Evolutionary conservation across 92 coral and sea anemone species (phyloP), one percentile per base, ranked within the genome.

Genomic region (Palythoa grandis): DNA sequence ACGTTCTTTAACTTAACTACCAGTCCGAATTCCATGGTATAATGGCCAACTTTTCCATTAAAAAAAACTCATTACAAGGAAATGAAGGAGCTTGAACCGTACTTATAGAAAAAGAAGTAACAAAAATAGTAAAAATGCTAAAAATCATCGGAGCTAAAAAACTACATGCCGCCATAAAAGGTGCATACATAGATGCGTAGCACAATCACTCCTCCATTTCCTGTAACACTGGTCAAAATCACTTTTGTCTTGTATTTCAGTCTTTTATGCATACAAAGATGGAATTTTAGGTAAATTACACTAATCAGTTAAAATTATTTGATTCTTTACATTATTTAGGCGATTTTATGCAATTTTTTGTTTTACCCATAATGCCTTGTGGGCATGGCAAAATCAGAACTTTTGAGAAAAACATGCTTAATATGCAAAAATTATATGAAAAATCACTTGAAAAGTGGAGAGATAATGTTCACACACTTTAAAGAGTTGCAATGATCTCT

Each of bases 401-500:
- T 67, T 67, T 67, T 3, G 25, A 67, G 11, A 37, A 16, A 25
- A 77, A 53, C 67, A 56, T 20, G 43, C 70, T 29, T 37, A 54
- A 76, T 11, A 37, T 25, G 70, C 48, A 25, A 54, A 57, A 77
- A 25, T 54, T 19, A 61, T 61, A 74, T 74, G 48, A 74, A n/a
- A 74, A 74, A 48, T 48, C 54, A n/a, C 6, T 48, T 14, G 48
- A 74, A 74, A 74, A 48, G 54, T 74, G 22, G 23, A 48, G 39
- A 43, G 38, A 37, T 50, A 50, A 37, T 74, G 78, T 74, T 74
- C 78, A 74, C 48, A 74, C 48, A 74, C 67, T 72, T 56, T 47
- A 82, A 29, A 88, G 61, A 25, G 57, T 71, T 57, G 91, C 91
- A 76, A 85, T 82, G 17, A 91, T 91, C 75, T 85, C 94, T 56